A percentile compares a stretch with the other conserved stretches of the same genome.
phyloP scores from a whole-genome alignment of 2,113 vertebrate genomes.

The Sus scrofa region T2T-Sscrofa CM000824.6:164328501-164329000 shows the following conservation, averaged over 20 bases:
- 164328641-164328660: slow-evolving; percentile 53
- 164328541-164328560: neutral
- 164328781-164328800: slow-evolving; percentile 53
- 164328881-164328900: neutral
- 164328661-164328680: slow-evolving; percentile 58
- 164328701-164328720: slow-evolving; percentile 72
- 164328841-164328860: neutral
- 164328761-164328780: slow-evolving; percentile 46
- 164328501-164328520: neutral
- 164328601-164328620: neutral
- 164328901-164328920: neutral
- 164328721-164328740: slow-evolving; percentile 24
- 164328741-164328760: slow-evolving; percentile 41
- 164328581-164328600: neutral
- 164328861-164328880: neutral
- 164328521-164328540: too few species aligned
- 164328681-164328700: slow-evolving; percentile 72
- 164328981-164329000: neutral
- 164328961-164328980: neutral
- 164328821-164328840: neutral
- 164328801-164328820: slow-evolving; percentile 40
- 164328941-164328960: neutral
- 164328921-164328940: neutral
- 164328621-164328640: slow-evolving; percentile 20
- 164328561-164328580: neutral